phyloP scores from a whole-genome alignment of 2,888 invertebrate species.

The Tetrapedia diversipes region DNA sequence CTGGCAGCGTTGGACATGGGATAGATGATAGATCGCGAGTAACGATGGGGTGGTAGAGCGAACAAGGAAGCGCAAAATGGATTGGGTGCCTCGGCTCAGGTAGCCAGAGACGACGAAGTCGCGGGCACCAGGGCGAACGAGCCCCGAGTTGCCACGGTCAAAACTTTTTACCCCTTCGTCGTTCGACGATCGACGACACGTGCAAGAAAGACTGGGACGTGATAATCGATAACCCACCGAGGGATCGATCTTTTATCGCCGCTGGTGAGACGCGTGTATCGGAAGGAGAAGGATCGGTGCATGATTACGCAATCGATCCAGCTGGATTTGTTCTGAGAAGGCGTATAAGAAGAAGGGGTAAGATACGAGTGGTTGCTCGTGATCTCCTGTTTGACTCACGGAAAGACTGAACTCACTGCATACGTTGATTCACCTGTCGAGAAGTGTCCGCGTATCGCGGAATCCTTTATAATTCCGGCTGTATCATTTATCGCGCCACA shows the following conservation, averaged over 20 bases:
- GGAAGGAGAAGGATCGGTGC: background rate
- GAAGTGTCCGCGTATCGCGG: constrained; percentile 12
- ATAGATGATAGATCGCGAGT: constrained; percentile 65
- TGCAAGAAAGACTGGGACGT: constrained; percentile 14
- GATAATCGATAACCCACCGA: background rate
- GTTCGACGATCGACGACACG: background rate
- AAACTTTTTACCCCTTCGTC: background rate
- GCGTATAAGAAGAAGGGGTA: too few relatives aligned
- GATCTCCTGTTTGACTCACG: background rate
- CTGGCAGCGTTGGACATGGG: constrained; percentile 67
- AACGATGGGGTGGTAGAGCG: constrained; percentile 55
- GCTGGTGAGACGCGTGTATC: background rate
- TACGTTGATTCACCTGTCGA: background rate
- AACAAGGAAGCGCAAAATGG: constrained; percentile 64
- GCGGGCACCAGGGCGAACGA: constrained; percentile 36
- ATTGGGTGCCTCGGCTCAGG: constrained; percentile 72
- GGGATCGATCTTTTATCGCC: background rate
- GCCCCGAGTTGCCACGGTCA: constrained; percentile 2
- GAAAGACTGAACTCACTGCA: constrained; percentile 49
- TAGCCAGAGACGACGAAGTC: constrained; percentile 66
- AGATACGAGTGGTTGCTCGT: background rate
- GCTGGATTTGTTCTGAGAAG: background rate
- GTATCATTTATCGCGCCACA: background rate
- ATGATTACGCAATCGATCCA: background rate
- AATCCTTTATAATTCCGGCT: constrained; percentile 6